Evolutionary conservation across 64 coral and sea anemone genomes (phyloP).

Genomic region (Montipora cactus): DNA sequence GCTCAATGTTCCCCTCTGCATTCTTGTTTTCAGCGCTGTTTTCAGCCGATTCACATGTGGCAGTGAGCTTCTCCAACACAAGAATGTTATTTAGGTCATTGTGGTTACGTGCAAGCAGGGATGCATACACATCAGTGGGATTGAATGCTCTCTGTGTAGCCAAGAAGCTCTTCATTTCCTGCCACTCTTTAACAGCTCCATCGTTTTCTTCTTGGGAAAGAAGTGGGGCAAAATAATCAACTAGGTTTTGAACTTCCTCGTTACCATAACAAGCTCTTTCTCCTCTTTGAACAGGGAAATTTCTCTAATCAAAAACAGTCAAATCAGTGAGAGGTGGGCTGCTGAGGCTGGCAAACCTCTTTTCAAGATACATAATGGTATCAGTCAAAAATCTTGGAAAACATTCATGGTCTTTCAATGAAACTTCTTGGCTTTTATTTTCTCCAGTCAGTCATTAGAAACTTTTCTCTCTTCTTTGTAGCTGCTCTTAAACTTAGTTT

Average conservation of each 20-base stretch:
- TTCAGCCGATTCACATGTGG: conserved; percentile 21
- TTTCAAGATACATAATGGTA: conserved; percentile 31
- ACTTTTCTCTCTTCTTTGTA: neutral
- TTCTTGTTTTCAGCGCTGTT: conserved; percentile 29
- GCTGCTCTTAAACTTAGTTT: conserved; percentile 51
- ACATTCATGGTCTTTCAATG: neutral
- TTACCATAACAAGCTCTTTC: conserved; percentile 44
- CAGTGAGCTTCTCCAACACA: conserved; percentile 30
- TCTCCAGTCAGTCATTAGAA: neutral
- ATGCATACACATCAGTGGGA: neutral
- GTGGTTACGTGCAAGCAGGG: conserved; percentile 1
- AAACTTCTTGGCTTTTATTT: conserved; percentile 14
- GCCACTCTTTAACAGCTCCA: conserved; percentile 40
- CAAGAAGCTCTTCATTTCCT: conserved; percentile 64
- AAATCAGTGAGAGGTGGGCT: conserved; percentile 35
- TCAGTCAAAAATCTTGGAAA: conserved; percentile 34
- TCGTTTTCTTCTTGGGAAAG: conserved; percentile 34
- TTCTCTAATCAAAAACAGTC: conserved; percentile 61
- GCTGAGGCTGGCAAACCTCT: conserved; percentile 22
- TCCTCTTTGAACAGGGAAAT: conserved; percentile 36
- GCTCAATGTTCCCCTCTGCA: conserved; percentile 28
- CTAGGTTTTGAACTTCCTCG: conserved; percentile 1
- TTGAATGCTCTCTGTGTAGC: conserved; percentile 40
- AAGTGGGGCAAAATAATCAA: conserved; percentile 33
- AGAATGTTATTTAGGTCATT: conserved; percentile 27